These are phyloP conservation scores for Sebastes kiyomatsui DNA, from an alignment of 2,797 vertebrate species.

Conservation along the genomic window DNA sequence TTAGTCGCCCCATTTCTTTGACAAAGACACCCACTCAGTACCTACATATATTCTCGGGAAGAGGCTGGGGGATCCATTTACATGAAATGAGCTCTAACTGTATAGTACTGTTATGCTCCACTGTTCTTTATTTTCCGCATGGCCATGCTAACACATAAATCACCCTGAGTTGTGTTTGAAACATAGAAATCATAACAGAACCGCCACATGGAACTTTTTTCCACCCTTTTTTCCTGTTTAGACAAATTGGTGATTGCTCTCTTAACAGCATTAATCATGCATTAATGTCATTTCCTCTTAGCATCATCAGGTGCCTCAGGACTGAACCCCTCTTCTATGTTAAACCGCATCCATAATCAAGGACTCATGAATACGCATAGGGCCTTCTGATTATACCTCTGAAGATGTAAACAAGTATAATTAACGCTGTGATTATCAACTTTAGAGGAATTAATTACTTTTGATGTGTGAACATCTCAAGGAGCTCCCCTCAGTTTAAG, in stretches of 20 bases:
- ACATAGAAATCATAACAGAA: not conserved
- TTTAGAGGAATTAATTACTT: constrained; percentile 59
- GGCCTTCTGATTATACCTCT: constrained; percentile 44
- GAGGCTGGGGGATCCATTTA: not conserved
- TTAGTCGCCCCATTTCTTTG: too few species aligned
- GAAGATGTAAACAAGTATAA: constrained; percentile 65
- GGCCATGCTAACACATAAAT: not conserved
- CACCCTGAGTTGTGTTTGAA: not conserved
- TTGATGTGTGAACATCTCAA: constrained; percentile 47
- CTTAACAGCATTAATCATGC: constrained; percentile 48
- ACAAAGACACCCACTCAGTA: too few species aligned
- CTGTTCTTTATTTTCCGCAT: not conserved
- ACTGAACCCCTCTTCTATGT: constrained; percentile 26
- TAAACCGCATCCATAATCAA: constrained; percentile 54
- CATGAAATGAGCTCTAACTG: not conserved
- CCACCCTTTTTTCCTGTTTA: constrained; percentile 19
- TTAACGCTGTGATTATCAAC: constrained; percentile 58
- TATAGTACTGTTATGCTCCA: too few species aligned
- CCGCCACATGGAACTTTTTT: not conserved
- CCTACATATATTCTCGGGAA: too few species aligned
- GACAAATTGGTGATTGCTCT: constrained; percentile 34
- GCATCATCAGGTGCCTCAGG: constrained; percentile 26
- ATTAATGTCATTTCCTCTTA: constrained; percentile 42
- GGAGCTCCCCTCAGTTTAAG: constrained; percentile 36
- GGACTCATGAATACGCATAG: constrained; percentile 53